Evolutionary conservation across 2,888 invertebrate genomes (phyloP).

Genomic region (Drosophila setosimentum): DNA sequence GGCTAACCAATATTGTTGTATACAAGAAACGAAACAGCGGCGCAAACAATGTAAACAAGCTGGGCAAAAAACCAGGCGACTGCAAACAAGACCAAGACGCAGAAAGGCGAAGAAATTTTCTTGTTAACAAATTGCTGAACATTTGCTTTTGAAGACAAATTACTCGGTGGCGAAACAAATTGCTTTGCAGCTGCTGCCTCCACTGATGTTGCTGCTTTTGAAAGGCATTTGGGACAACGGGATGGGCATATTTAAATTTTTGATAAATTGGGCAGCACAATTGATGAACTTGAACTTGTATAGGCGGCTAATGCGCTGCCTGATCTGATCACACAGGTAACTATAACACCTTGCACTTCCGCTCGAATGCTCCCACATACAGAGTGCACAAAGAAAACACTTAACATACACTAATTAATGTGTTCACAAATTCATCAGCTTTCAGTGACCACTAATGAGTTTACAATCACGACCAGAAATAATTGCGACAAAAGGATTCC

Average conservation of each 20-base stretch:
- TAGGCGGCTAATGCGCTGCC: conserved; percentile 11
- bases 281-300: conserved; percentile 56
- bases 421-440: conserved; percentile 36
- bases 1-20: conserved; percentile 37
- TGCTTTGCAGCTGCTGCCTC: conserved; percentile 63
- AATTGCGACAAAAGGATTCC: conserved; percentile 11
- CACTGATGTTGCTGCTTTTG: conserved; percentile 17
- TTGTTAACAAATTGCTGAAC: conserved; percentile 81
- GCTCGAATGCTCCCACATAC: neutral
- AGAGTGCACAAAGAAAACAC: conserved; percentile 23
- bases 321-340: conserved; percentile 18
- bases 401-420: conserved; percentile 24
- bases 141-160: conserved; percentile 81
- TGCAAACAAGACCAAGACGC: conserved; percentile 64
- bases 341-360: conserved; percentile 34
- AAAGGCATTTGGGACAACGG: conserved; percentile 30
- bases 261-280: conserved; percentile 29
- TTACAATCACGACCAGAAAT: conserved; percentile 32
- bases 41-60: conserved; percentile 73
- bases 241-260: conserved; percentile 48
- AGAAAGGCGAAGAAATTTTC: conserved; percentile 73
- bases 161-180: conserved; percentile 80
- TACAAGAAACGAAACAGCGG: conserved; percentile 48
- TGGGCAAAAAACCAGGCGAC: conserved; percentile 58
- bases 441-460: conserved; percentile 30